Percentiles rank a stretch among this genome's conserved stretches.
Evolutionary conservation across 1,140 invertebrate species (phyloP).

Genomic region (Zaprionus vittiger): DNA sequence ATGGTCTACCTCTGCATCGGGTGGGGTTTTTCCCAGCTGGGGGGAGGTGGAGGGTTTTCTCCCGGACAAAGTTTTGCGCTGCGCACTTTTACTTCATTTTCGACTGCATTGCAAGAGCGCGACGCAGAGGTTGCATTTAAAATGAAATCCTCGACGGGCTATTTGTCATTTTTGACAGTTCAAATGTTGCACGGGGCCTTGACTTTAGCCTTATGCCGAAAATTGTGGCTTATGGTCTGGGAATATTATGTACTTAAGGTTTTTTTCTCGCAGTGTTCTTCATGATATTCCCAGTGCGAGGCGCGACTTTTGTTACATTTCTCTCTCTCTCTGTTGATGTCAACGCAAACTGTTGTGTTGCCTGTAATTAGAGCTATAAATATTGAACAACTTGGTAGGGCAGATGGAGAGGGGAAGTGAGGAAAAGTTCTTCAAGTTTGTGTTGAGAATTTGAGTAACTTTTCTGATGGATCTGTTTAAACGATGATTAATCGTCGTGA

Average conservation of each 20-base stretch:
- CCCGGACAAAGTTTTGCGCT: slow-evolving; percentile 29
- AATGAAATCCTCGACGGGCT: slow-evolving; percentile 74
- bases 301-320: slow-evolving; percentile 57
- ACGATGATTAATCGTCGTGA: slow-evolving; percentile 3
- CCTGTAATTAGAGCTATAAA: slow-evolving; percentile 77
- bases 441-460: slow-evolving; percentile 19
- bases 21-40: slow-evolving; percentile 45
- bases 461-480: slow-evolving; percentile 24
- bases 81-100: slow-evolving; percentile 68
- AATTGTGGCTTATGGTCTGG: slow-evolving; percentile 66
- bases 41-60: slow-evolving; percentile 38
- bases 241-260: slow-evolving; percentile 41
- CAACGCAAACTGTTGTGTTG: slow-evolving; percentile 64
- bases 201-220: slow-evolving; percentile 38
- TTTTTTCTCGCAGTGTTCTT: slow-evolving; percentile 10
- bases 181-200: slow-evolving; percentile 50
- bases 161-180: slow-evolving; percentile 82
- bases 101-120: slow-evolving; percentile 54
- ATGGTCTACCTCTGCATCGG: slow-evolving; percentile 30
- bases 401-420: background rate
- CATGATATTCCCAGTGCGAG: slow-evolving; percentile 62
- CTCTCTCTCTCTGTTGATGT: slow-evolving; percentile 35
- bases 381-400: slow-evolving; percentile 14
- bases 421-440: slow-evolving; percentile 4
- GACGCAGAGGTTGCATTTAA: slow-evolving; percentile 59